phyloP scores from a whole-genome alignment of 2,797 vertebrate genomes.

The Amazona finschi region DNA sequence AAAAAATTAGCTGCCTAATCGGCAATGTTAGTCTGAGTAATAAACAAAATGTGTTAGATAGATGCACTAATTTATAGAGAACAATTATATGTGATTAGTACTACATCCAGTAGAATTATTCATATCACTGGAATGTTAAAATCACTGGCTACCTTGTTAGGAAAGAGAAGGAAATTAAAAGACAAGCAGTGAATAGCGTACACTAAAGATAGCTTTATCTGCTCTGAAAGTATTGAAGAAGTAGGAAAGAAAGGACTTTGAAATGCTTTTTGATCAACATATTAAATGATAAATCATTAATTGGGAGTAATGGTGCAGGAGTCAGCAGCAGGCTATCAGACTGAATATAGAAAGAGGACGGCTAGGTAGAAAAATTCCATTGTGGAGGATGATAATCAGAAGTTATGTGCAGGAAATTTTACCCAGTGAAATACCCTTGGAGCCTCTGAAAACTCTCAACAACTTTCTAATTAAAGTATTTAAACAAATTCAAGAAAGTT shows the following conservation, averaged over 20 bases:
- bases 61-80: constrained; percentile 6
- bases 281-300: constrained; percentile 11
- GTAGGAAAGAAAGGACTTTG: background rate
- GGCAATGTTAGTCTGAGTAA: background rate
- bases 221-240: background rate
- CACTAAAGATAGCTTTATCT: background rate
- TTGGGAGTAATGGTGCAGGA: background rate
- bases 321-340: background rate
- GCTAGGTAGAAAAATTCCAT: background rate
- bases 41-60: constrained; percentile 37
- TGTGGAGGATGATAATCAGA: background rate
- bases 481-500: background rate
- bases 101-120: background rate
- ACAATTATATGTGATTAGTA: constrained; percentile 36
- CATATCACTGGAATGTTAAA: constrained; percentile 14
- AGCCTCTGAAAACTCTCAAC: background rate
- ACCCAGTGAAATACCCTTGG: background rate
- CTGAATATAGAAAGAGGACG: background rate
- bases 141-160: background rate
- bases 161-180: background rate
- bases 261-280: background rate
- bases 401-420: background rate
- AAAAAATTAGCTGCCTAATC: background rate
- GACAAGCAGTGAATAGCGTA: background rate
- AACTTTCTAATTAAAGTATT: background rate